Percentiles rank a stretch among this genome's conserved stretches.
These are phyloP conservation scores for Corythoichthys intestinalis DNA, from an alignment of 2,113 vertebrate species.

Conservation along the genomic window DNA sequence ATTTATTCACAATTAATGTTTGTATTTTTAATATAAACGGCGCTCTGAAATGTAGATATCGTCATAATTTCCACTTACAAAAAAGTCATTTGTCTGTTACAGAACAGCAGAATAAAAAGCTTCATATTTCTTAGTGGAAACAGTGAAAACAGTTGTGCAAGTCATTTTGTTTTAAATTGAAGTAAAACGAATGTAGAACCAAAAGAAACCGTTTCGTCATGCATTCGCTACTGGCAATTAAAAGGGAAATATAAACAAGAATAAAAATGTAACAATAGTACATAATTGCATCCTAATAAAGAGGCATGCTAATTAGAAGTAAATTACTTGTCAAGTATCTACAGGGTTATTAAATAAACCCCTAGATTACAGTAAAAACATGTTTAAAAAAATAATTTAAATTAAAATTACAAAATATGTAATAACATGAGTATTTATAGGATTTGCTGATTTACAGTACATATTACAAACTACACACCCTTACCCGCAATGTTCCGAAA, in stretches of 20 bases:
- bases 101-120: not conserved
- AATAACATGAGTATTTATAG: not conserved
- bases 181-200: too few species aligned
- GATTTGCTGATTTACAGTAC: constrained; percentile 18
- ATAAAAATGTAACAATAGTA: not conserved
- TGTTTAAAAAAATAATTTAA: not conserved
- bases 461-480: constrained; percentile 50
- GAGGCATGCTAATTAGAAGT: not conserved
- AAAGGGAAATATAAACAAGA: not conserved
- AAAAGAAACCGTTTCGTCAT: not conserved
- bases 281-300: not conserved
- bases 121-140: not conserved
- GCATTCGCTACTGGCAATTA: not conserved
- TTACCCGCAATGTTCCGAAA: not conserved
- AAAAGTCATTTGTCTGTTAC: not conserved
- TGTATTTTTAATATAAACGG: too few species aligned
- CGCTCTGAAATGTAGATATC: too few species aligned
- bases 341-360: constrained; percentile 24
- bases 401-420: not conserved
- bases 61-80: not conserved
- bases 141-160: not conserved
- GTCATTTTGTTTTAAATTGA: not conserved
- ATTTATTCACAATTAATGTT: too few species aligned
- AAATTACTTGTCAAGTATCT: constrained; percentile 2
- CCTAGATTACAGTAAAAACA: too few species aligned